Evolutionary conservation across 2,888 invertebrate genomes (phyloP).

Genomic region (Sesamia inferens): DNA sequence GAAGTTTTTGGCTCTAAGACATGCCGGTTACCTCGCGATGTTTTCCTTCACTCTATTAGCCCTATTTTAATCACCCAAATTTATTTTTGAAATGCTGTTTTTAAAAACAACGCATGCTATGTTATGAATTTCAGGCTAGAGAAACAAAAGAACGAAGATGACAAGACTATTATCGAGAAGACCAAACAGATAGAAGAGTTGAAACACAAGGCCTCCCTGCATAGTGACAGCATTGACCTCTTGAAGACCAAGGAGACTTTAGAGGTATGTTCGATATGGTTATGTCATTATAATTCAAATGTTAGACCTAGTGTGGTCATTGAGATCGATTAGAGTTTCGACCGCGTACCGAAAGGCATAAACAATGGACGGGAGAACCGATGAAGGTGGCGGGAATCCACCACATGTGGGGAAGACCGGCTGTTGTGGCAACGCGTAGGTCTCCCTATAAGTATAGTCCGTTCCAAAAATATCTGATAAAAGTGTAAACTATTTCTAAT

Average conservation of each 20-base stretch:
- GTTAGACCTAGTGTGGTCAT: no score
- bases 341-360: neutral
- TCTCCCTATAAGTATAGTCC: no score
- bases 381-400: neutral
- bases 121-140: slow-evolving; percentile 71
- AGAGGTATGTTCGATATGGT: slow-evolving; percentile 67
- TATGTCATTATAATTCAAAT: neutral
- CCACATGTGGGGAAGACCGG: neutral
- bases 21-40: no score
- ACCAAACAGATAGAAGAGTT: slow-evolving; percentile 78
- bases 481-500: no score
- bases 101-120: neutral
- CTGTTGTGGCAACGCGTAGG: neutral
- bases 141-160: slow-evolving; percentile 80
- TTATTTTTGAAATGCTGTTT: no score
- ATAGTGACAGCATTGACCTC: slow-evolving; percentile 65
- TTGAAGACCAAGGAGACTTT: slow-evolving; percentile 73
- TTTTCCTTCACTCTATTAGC: no score
- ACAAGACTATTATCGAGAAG: slow-evolving; percentile 72
- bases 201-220: slow-evolving; percentile 69
- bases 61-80: no score
- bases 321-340: neutral
- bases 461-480: no score
- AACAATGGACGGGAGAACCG: neutral
- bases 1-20: no score